Conservation (phyloP, 2,888 invertebrate genomes). For the Erpobdella octoculata region DNA sequence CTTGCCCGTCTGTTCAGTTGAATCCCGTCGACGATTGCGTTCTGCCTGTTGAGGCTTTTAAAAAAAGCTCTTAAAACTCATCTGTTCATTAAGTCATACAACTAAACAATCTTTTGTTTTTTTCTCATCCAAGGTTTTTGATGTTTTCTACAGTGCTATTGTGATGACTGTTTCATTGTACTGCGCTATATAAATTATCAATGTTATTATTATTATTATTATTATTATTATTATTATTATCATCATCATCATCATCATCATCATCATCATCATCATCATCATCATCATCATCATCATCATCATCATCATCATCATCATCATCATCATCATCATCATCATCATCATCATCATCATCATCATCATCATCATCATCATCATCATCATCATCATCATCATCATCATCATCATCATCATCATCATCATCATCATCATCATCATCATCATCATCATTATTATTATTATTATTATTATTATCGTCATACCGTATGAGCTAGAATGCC, state of each 20-base stretch:
- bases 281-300: conserved; percentile 20
- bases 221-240: conserved; percentile 1
- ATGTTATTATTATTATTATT: too few relatives aligned
- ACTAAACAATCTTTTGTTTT: too few relatives aligned
- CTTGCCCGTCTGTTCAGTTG: too few relatives aligned
- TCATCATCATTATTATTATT: not conserved
- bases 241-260: conserved; percentile 21
- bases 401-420: conserved; percentile 3
- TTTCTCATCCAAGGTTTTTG: too few relatives aligned
- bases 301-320: conserved; percentile 20
- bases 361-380: conserved; percentile 13
- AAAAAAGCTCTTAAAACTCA: too few relatives aligned
- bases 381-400: not conserved
- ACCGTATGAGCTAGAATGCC: too few relatives aligned
- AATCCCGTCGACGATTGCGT: too few relatives aligned
- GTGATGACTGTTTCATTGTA: too few relatives aligned
- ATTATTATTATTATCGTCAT: not conserved
- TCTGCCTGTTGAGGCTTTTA: too few relatives aligned
- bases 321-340: conserved; percentile 26
- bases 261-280: conserved; percentile 17
- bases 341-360: conserved; percentile 27
- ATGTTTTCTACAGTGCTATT: too few relatives aligned
- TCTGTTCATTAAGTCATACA: too few relatives aligned
- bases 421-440: not conserved
- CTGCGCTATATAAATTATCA: too few relatives aligned